Evolutionary conservation across 2,888 invertebrate genomes (phyloP).

Genomic region (Synergus laeviventris): DNA sequence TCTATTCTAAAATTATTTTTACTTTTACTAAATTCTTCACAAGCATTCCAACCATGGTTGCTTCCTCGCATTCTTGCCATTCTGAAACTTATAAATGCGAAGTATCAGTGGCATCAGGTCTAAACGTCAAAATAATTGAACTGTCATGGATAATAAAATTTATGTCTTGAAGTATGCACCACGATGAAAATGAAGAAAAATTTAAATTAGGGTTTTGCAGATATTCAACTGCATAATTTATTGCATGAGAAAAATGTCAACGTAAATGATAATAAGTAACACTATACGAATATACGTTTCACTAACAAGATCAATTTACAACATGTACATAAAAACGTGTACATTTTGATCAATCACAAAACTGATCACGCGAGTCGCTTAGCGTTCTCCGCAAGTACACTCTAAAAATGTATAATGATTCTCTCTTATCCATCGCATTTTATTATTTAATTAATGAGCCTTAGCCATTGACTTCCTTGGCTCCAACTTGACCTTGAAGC

Average conservation of each 20-base stretch:
- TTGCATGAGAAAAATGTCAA: constrained; percentile 69
- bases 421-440: not conserved
- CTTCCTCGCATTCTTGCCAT: not conserved
- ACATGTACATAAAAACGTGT: constrained; percentile 54
- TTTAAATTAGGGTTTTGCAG: constrained; percentile 58
- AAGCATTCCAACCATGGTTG: not conserved
- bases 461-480: constrained; percentile 65
- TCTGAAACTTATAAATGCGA: not conserved
- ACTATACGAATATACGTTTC: constrained; percentile 55
- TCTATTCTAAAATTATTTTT: not conserved
- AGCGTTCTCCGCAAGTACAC: not conserved
- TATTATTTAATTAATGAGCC: constrained; percentile 46
- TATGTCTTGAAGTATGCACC: too few species aligned
- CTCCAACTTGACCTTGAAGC: constrained; percentile 78
- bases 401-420: not conserved
- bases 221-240: constrained; percentile 67
- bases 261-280: constrained; percentile 55
- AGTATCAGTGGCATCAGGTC: not conserved
- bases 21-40: not conserved
- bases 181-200: not conserved
- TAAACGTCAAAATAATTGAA: not conserved
- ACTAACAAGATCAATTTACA: constrained; percentile 61
- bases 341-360: constrained; percentile 10
- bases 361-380: not conserved
- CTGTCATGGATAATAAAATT: not conserved